A percentile compares a stretch with the other conserved stretches of the same genome.
These are phyloP conservation scores for Rostratula benghalensis DNA, from an alignment of 2,113 vertebrate species.

Conservation along the genomic window DNA sequence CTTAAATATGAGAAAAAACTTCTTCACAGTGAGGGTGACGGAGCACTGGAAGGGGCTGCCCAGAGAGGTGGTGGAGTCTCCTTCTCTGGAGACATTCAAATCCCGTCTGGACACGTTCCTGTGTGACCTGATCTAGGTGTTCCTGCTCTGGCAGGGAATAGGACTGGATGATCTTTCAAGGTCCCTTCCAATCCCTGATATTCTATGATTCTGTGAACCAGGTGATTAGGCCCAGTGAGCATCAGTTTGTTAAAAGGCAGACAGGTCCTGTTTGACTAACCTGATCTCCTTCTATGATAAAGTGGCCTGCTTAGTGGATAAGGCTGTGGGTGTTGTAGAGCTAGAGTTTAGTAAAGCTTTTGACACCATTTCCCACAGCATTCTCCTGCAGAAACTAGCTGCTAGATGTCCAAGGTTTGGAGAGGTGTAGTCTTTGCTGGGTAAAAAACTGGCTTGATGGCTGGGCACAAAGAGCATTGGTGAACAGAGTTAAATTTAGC, in stretches of 20 bases:
- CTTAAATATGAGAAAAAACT: too few relatives aligned
- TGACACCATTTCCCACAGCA: neutral
- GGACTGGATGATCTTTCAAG: too few relatives aligned
- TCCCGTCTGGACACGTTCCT: too few relatives aligned
- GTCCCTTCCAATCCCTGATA: too few relatives aligned
- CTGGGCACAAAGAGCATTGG: neutral
- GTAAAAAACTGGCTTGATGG: neutral
- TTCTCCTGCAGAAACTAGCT: neutral
- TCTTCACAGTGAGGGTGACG: too few relatives aligned
- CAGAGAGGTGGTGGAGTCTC: too few relatives aligned
- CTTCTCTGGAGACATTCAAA: too few relatives aligned
- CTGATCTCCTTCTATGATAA: neutral
- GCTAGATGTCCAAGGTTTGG: neutral
- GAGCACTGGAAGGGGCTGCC: too few relatives aligned
- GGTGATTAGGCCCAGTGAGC: neutral
- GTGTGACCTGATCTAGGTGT: too few relatives aligned
- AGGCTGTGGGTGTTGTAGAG: neutral
- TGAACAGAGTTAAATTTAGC: neutral
- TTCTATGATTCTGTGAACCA: too few relatives aligned
- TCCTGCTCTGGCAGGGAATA: too few relatives aligned
- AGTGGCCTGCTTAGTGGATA: neutral
- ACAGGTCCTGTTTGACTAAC: neutral
- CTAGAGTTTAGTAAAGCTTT: neutral
- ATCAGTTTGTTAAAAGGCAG: neutral
- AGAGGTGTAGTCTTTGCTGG: neutral